Conservation (phyloP, 2,797 vertebrate species). For the Botia kubotai region DNA sequence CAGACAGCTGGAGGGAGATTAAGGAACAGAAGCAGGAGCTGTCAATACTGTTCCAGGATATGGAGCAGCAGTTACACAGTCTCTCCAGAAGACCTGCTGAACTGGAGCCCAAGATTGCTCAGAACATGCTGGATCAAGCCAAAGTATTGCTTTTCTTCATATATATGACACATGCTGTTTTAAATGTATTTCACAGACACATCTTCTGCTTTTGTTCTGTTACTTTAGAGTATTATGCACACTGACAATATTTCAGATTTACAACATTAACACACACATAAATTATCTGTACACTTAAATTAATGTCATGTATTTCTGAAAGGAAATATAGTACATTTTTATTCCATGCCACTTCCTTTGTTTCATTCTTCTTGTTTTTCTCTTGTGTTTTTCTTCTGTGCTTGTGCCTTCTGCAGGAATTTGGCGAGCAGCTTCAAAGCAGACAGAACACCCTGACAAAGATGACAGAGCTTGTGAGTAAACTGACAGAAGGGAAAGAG, state of each 20-base stretch:
- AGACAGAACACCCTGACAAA: constrained; percentile 84
- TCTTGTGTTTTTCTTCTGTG: constrained; percentile 26
- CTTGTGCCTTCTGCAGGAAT: constrained; percentile 79
- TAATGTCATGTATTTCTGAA: too few relatives aligned
- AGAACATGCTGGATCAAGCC: constrained; percentile 92
- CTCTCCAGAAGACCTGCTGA: constrained; percentile 89
- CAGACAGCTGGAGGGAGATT: constrained; percentile 94
- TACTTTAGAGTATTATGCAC: too few relatives aligned
- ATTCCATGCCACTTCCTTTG: too few relatives aligned
- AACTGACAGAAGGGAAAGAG: constrained; percentile 84
- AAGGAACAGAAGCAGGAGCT: constrained; percentile 93
- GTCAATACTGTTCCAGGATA: constrained; percentile 88
- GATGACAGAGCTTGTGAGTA: constrained; percentile 85
- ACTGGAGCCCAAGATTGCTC: constrained; percentile 90
- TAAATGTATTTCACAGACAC: too few relatives aligned
- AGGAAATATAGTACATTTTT: too few relatives aligned
- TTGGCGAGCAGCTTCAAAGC: constrained; percentile 85
- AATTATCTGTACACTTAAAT: too few relatives aligned
- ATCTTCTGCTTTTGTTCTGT: too few relatives aligned
- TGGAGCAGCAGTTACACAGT: constrained; percentile 92
- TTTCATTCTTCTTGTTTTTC: not conserved
- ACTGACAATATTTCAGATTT: too few relatives aligned
- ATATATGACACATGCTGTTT: too few relatives aligned
- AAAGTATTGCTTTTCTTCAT: constrained; percentile 77
- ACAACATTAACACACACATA: too few relatives aligned